Evolutionary conservation across 2,113 vertebrate species (phyloP).

Genomic region (Setophaga coronata): DNA sequence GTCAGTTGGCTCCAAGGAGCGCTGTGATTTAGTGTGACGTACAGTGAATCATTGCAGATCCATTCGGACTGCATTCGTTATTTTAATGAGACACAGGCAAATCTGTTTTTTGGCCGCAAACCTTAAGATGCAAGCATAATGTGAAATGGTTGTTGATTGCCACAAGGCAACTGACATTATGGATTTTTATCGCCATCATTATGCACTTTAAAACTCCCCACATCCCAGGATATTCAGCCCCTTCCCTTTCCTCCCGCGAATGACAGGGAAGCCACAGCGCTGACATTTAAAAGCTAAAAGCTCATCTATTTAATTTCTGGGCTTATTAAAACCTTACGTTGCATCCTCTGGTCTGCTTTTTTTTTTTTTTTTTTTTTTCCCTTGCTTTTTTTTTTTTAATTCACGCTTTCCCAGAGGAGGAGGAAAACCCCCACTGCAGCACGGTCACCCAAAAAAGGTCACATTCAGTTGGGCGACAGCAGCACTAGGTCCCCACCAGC

Average conservation of each 20-base stretch:
- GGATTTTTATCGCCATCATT: slow-evolving; percentile 68
- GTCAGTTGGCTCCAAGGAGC: slow-evolving; percentile 78
- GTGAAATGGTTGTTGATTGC: slow-evolving; percentile 72
- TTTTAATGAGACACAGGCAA: slow-evolving; percentile 76
- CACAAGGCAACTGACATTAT: slow-evolving; percentile 83
- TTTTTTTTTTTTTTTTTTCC: background rate
- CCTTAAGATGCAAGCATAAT: slow-evolving; percentile 69
- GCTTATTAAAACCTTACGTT: background rate
- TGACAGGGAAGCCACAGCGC: background rate
- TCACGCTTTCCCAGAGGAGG: background rate
- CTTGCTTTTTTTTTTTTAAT: background rate
- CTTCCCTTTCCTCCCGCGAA: background rate
- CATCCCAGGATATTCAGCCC: slow-evolving; percentile 2
- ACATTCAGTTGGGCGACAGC: slow-evolving; percentile 65
- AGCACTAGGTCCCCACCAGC: slow-evolving; percentile 64
- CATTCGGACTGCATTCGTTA: slow-evolving; percentile 68
- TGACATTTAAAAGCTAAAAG: slow-evolving; percentile 8
- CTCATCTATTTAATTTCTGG: slow-evolving; percentile 16
- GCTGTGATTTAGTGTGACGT: slow-evolving; percentile 84
- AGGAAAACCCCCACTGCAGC: background rate
- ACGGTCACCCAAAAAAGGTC: slow-evolving; percentile 72
- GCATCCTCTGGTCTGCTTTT: background rate
- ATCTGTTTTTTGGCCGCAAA: slow-evolving; percentile 71
- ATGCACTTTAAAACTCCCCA: slow-evolving; percentile 33
- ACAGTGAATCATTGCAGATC: slow-evolving; percentile 72